These are phyloP conservation scores for Trachemys scripta DNA, from an alignment of 2,113 vertebrate species.

Conservation along the genomic window DNA sequence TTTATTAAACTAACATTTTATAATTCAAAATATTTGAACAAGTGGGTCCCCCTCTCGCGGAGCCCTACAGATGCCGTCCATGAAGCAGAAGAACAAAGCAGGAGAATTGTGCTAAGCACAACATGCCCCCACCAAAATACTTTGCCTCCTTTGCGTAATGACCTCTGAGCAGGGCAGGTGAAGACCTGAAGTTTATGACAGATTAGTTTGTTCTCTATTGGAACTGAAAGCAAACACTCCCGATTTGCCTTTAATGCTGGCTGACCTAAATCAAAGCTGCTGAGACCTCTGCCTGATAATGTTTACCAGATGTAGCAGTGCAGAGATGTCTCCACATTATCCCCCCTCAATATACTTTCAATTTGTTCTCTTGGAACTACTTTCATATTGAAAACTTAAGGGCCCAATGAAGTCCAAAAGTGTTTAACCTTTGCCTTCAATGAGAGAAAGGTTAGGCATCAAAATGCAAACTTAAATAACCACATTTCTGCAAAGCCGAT, in stretches of 20 bases:
- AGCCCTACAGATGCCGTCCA: background rate
- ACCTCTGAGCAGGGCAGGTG: constrained; percentile 5
- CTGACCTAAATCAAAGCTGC: constrained; percentile 38
- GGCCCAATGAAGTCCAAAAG: background rate
- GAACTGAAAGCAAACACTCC: constrained; percentile 47
- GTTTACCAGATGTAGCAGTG: constrained; percentile 22
- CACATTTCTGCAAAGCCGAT: background rate
- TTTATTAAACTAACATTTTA: constrained; percentile 50
- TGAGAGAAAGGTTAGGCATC: background rate
- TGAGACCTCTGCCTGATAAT: constrained; percentile 26
- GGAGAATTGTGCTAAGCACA: background rate
- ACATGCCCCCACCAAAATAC: background rate
- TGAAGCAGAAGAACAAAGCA: background rate
- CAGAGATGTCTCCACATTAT: background rate
- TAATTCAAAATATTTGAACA: constrained; percentile 71
- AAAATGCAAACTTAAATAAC: rapidly evolving
- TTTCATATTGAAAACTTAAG: background rate
- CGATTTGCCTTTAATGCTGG: constrained; percentile 27
- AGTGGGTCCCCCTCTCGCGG: constrained; percentile 20
- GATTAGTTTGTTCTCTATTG: constrained; percentile 43
- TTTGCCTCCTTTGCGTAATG: background rate
- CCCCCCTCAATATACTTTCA: background rate
- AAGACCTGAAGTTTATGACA: background rate
- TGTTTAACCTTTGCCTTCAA: background rate
- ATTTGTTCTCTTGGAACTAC: background rate